Base-by-base conservation (phyloP, 2,888 invertebrate species). In the Drosophila lacicola region DNA sequence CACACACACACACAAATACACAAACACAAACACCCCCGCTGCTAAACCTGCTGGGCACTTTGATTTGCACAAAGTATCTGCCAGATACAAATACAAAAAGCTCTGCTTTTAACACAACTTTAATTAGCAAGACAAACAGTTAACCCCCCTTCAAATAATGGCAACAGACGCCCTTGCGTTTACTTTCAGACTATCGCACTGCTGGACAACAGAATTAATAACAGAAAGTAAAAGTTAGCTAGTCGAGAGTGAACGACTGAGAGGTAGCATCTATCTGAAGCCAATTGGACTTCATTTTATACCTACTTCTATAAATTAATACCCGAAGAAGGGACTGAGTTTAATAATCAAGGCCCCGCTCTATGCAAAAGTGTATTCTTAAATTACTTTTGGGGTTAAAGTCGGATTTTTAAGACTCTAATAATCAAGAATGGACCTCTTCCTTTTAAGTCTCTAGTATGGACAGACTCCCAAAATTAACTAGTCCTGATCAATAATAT, bases 111-210 rank as follows among this genome's bases (percentile, higher is more conserved):
- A 78, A 74, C 75, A 60, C 67, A 70, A 74, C 70, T 80, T 80
- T 85, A 83, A 85, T 83, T 83, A 82, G 80, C 69, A 80, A 80
- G 58, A 62, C 80, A 85, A 85, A 83, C 86, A 82, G 61, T 65
- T 65, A 50, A 49, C 47, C 58, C 33, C 17, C 25, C 17, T 25
- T n/a, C 47, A 25, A 19, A 6, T 41, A 21, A 39, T 13, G 34
- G 41, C 42, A 49, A 21, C 33, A 13, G 44, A 42, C 39, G 39
- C 19, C 34, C 41, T 29, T 41, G 50, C 37, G 33, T 36, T 25
- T 45, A 36, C 34, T 39, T 45, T 42, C 42, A 21, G 45, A 47
- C 21, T 41, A 45, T 39, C 58, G 44, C 58, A 41, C 58, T 42
- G 64, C 47, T 46, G 69, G 70, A 57, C 68, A 55, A 37, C 47